Evolutionary conservation across 1,140 invertebrate genomes (phyloP), one percentile per base, ranked within the genome.

Genomic region (Eciton burchellii): DNA sequence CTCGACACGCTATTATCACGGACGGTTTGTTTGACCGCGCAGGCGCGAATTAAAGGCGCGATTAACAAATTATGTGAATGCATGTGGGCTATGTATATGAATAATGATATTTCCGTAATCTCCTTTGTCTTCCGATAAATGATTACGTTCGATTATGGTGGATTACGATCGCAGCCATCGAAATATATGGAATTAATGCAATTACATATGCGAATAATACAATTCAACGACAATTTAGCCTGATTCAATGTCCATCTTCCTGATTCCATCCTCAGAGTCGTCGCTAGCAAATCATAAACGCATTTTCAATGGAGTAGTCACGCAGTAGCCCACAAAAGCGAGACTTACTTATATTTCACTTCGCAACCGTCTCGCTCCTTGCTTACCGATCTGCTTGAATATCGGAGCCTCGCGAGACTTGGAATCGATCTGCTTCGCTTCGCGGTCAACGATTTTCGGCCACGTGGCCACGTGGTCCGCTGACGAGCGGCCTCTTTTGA

Each of bases 51-150:
- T 79, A 56, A 79, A 79, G n/a, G 41, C 41, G 41, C 35, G 63
- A 79, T 79, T 79, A 79, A 79, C 35, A 79, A 70, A 79, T 79
- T 79, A 79, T 35, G n/a, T n/a, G 49, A 79, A 77, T n/a, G n/a
- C n/a, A 79, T 11, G 16, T 0, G 14, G 24, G 43, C 43, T n/a
- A 47, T 21, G n/a, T n/a, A n/a, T 66, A 77, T 6, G 49, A 56
- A 21, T 21, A 19, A 68, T 35, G 54, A 77, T 29, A 47, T 66
- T 66, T 66, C 6, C n/a, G 16, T 43, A n/a, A 11, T 43, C 43
- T 68, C 21, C 52, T 54, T 9, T 54, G n/a, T 54, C 41, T 79
- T 68, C 29, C 12, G 43, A n/a, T 70, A 57, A 79, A 79, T n/a
- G 74, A 54, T 79, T 79, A 45, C 43, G 26, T n/a, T n/a, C n/a